These are phyloP conservation scores for Embiotoca jacksoni DNA, from an alignment of 2,113 vertebrate genomes.

Conservation along the genomic window DNA sequence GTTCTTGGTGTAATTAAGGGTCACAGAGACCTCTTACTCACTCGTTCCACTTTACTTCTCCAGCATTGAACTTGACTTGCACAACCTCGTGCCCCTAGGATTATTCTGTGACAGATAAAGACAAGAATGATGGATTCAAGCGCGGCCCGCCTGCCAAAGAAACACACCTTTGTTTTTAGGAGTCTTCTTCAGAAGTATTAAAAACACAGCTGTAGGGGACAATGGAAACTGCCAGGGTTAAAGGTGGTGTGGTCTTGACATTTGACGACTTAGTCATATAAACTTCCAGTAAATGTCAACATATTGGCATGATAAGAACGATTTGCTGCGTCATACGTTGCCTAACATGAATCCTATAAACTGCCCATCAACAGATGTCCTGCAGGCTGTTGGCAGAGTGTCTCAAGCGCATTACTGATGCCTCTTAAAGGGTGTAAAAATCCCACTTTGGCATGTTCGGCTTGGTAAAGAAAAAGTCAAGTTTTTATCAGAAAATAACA, in stretches of 20 bases:
- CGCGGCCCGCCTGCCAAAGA: conserved; percentile 7
- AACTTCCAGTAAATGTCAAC: conserved; percentile 42
- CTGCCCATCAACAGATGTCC: conserved; percentile 26
- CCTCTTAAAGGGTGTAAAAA: conserved; percentile 37
- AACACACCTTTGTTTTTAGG: conserved; percentile 22
- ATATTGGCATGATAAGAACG: conserved; percentile 4
- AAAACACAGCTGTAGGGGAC: conserved; percentile 45
- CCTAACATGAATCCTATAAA: conserved; percentile 42
- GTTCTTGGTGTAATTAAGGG: background rate
- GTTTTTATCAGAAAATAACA: conserved; percentile 1
- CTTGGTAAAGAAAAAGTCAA: conserved; percentile 1
- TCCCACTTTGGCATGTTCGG: background rate
- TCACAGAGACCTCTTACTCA: conserved; percentile 23
- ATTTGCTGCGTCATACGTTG: conserved; percentile 38
- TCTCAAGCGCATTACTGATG: conserved; percentile 24
- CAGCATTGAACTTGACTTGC: conserved; percentile 20
- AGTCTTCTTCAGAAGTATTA: background rate
- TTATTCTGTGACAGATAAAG: conserved; percentile 32
- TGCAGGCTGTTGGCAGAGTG: conserved; percentile 4
- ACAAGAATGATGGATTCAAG: conserved; percentile 25
- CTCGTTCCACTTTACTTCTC: conserved; percentile 37
- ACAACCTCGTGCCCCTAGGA: background rate
- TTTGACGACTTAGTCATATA: conserved; percentile 47
- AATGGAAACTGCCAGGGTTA: conserved; percentile 16
- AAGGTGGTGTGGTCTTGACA: conserved; percentile 14